These are phyloP conservation scores for Thysanoteuthis rhombus DNA, from an alignment of 2,888 invertebrate species.

Conservation along the genomic window DNA sequence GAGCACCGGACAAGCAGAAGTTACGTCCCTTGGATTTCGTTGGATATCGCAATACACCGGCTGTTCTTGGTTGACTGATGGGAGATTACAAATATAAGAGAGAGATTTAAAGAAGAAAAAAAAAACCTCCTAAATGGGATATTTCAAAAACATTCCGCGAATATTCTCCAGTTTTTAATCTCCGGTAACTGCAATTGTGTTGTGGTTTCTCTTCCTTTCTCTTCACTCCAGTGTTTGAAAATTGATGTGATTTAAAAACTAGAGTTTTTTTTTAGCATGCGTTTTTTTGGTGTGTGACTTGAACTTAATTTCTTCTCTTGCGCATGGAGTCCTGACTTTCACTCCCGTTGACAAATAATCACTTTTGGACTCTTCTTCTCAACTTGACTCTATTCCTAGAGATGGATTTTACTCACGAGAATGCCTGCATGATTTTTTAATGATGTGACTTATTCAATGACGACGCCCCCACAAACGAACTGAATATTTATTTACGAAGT, in stretches of 20 bases:
- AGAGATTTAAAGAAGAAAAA: background rate
- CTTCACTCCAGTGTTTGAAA: background rate
- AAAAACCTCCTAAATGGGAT: background rate
- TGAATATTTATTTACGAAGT: background rate
- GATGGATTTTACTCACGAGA: background rate
- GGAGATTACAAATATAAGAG: background rate
- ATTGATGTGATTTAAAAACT: background rate
- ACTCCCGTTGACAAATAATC: background rate
- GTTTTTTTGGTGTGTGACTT: background rate
- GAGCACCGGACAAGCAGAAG: background rate
- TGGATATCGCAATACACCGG: background rate
- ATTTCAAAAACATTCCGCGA: background rate
- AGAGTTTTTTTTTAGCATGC: background rate
- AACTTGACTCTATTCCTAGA: background rate
- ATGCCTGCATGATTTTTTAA: background rate
- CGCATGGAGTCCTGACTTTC: background rate
- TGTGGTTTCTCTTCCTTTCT: background rate
- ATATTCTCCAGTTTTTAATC: background rate
- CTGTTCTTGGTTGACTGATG: background rate
- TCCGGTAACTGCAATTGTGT: background rate
- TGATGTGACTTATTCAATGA: background rate
- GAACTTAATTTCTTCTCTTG: background rate
- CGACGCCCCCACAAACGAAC: background rate
- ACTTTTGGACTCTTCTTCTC: background rate
- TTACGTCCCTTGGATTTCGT: background rate